phyloP scores from a whole-genome alignment of 2,888 invertebrate species.

The Ctena decussata region DNA sequence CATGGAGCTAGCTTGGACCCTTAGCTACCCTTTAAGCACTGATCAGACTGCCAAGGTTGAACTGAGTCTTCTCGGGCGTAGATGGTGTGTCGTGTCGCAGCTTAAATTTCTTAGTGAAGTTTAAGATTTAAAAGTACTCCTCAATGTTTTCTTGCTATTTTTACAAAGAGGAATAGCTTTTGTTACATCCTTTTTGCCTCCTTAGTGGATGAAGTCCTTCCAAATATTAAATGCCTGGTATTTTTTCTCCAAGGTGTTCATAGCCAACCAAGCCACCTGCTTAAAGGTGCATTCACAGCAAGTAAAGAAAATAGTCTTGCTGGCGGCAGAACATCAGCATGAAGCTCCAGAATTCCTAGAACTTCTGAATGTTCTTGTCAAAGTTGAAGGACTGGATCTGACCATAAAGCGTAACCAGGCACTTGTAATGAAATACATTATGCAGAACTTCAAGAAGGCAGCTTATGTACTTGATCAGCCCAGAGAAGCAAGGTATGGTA shows the following conservation, averaged over 20 bases:
- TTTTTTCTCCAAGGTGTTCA: slow-evolving; percentile 79
- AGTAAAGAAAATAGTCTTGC: slow-evolving; percentile 83
- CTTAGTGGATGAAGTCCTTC: too few species aligned
- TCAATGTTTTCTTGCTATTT: too few species aligned
- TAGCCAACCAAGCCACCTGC: slow-evolving; percentile 85
- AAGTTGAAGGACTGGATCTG: slow-evolving; percentile 84
- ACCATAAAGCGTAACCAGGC: slow-evolving; percentile 86
- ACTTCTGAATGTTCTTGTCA: slow-evolving; percentile 83
- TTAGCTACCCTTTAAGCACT: too few species aligned
- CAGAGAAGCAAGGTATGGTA: slow-evolving; percentile 72
- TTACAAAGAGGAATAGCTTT: too few species aligned
- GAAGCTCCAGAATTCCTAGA: slow-evolving; percentile 85
- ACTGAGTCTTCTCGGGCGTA: too few species aligned
- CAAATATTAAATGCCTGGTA: too few species aligned
- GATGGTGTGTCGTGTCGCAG: too few species aligned
- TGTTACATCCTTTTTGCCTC: too few species aligned
- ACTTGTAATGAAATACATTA: slow-evolving; percentile 86
- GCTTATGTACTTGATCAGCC: slow-evolving; percentile 85
- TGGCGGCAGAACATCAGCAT: slow-evolving; percentile 83
- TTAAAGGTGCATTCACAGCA: slow-evolving; percentile 85
- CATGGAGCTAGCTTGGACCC: too few species aligned
- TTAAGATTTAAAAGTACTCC: too few species aligned
- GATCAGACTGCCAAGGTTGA: too few species aligned
- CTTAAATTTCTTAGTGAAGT: too few species aligned
- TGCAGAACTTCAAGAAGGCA: slow-evolving; percentile 86